Percentiles rank a stretch among this genome's conserved stretches.
phyloP scores from a whole-genome alignment of 2,797 vertebrate species.

The Oophaga sylvatica region DNA sequence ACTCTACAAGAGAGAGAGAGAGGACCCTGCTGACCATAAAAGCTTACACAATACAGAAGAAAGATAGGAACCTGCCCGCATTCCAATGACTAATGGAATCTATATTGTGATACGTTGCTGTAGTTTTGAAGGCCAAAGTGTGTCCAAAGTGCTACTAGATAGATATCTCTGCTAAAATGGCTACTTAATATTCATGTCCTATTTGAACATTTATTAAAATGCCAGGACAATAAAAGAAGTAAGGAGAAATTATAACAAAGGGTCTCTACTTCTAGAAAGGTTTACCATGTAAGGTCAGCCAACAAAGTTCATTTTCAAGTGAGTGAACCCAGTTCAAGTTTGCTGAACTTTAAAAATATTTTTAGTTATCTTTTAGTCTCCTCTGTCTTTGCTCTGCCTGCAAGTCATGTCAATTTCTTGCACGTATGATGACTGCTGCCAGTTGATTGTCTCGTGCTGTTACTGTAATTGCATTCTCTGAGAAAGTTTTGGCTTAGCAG shows the following conservation, averaged over 20 bases:
- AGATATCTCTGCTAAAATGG: no score
- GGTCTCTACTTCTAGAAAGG: background rate
- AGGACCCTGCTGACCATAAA: no score
- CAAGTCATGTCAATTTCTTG: conserved; percentile 26
- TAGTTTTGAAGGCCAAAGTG: no score
- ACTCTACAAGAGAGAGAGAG: no score
- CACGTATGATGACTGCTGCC: conserved; percentile 40
- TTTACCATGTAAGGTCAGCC: background rate
- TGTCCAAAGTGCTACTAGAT: no score
- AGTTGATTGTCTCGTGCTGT: conserved; percentile 54
- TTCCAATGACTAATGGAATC: no score
- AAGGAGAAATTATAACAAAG: background rate
- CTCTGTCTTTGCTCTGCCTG: conserved; percentile 12
- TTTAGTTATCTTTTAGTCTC: conserved; percentile 31
- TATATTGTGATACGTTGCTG: no score
- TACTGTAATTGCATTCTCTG: conserved; percentile 58
- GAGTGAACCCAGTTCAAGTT: conserved; percentile 10
- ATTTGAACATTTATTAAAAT: no score
- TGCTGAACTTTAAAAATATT: conserved; percentile 33
- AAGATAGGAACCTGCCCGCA: no score
- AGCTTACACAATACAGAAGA: no score
- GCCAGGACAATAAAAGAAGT: no score
- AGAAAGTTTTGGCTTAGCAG: conserved; percentile 52
- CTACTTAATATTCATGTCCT: no score
- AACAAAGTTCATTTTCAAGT: background rate